phyloP scores from a whole-genome alignment of 2,113 vertebrate genomes.

The Neopipo cinnamomea region DNA sequence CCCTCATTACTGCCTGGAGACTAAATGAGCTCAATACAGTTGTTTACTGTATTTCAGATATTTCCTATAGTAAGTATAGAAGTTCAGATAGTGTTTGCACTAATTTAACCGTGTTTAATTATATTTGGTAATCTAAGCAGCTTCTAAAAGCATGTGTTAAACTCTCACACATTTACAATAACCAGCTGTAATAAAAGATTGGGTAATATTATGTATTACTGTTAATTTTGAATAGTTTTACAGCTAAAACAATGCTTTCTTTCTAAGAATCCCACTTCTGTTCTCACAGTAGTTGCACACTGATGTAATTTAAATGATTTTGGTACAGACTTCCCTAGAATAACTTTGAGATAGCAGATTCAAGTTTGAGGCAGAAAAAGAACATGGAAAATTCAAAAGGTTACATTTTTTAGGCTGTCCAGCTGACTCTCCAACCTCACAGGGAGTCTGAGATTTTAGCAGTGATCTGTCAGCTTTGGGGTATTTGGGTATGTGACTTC shows the following conservation, averaged over 20 bases:
- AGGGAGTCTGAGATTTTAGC: not conserved
- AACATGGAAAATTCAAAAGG: not conserved
- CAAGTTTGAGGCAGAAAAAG: not conserved
- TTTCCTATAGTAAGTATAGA: not conserved
- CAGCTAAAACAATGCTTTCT: not conserved
- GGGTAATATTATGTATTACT: not conserved
- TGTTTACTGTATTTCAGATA: not conserved
- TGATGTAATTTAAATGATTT: not conserved
- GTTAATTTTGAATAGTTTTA: not conserved
- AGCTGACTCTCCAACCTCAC: not conserved
- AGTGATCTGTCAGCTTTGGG: not conserved
- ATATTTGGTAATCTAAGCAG: not conserved
- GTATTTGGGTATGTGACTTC: not conserved
- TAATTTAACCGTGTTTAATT: not conserved
- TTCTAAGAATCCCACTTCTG: not conserved
- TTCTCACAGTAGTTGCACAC: not conserved
- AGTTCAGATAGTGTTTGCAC: not conserved
- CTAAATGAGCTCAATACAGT: not conserved
- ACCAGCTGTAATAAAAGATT: not conserved
- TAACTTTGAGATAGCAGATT: not conserved
- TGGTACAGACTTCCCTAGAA: not conserved
- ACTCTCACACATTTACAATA: not conserved
- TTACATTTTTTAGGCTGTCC: not conserved
- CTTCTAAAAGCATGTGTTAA: not conserved
- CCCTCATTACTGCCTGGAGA: not conserved